Percentiles rank a stretch among this genome's conserved stretches.
These are phyloP conservation scores for Pseudomyrmex pallidus DNA, from an alignment of 1,140 invertebrate genomes.

Conservation along the genomic window DNA sequence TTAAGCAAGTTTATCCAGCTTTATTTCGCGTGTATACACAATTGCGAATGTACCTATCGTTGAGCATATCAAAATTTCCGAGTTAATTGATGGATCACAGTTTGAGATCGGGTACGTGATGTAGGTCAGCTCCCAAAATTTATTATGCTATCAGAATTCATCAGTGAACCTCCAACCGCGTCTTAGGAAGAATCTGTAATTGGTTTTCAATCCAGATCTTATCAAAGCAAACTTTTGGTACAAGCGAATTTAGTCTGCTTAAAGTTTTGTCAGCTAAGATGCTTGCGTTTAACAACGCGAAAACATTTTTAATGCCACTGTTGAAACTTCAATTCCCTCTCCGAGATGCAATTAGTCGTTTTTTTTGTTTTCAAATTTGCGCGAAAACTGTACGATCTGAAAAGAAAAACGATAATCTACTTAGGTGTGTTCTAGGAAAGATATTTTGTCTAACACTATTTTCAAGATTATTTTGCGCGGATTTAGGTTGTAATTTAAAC, in stretches of 20 bases:
- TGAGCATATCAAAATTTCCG: not conserved
- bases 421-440: too few relatives aligned
- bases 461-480: too few relatives aligned
- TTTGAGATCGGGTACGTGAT: not conserved
- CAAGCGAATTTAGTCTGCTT: not conserved
- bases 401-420: too few relatives aligned
- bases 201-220: constrained; percentile 7
- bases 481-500: too few relatives aligned
- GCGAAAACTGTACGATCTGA: too few relatives aligned
- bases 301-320: not conserved
- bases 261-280: not conserved
- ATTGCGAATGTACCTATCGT: not conserved
- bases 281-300: not conserved
- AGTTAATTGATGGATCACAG: not conserved
- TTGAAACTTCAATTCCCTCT: not conserved
- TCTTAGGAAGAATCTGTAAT: not conserved
- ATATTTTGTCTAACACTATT: too few relatives aligned
- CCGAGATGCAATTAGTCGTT: too few relatives aligned
- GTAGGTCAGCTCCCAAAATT: not conserved
- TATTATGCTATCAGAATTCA: not conserved
- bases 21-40: not conserved
- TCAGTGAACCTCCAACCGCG: not conserved
- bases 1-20: not conserved
- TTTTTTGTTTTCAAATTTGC: too few relatives aligned
- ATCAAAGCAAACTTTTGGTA: not conserved